Evolutionary conservation across 2,888 invertebrate genomes (phyloP), one percentile per base, ranked within the genome.

Genomic region (Drosophila melanocephala): DNA sequence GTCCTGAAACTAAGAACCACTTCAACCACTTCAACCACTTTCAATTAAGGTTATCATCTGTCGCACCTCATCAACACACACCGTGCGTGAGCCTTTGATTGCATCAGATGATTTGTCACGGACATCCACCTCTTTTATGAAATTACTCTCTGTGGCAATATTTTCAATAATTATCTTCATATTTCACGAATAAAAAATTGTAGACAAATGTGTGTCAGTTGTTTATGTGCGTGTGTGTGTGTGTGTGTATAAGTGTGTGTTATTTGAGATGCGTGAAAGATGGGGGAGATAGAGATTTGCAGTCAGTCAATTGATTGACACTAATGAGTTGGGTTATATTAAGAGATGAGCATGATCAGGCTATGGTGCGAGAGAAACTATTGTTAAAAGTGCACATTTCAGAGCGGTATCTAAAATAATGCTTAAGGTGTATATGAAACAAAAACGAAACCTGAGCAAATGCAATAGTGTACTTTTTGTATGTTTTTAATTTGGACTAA

Each of bases 151-250:
- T 51, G 61, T 59, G 75, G 55, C 72, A 79, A 78, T 81, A 76
- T 84, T 79, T 81, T 68, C 76, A 72, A 81, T 90, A 82, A 90
- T 90, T 88, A 86, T 86, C 81, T 72, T 79, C 83, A 89, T 87
- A 81, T 83, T 75, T 87, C 88, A 87, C 63, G 71, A 74, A 5
- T 35, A 4, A 22, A 79, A 71, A 75, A 80, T 76, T 63, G 61
- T 72, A 78, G 72, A 67, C 78, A 72, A 73, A 76, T 79, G 79
- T 42, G 58, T 47, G 39, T 19, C 64, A 58, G 33, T 32, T 71
- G 51, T n/a, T n/a, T n/a, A n/a, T n/a, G n/a, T n/a, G n/a, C n/a
- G n/a, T n/a, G 14, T 51, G 19, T 37, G 57, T 53, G 26, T 35
- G 37, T 33, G 44, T 35, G 14, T 39, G 10, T 42, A 10, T 56